Base-by-base conservation (phyloP, 2,888 invertebrate species). In the Criorhina ranunculi region DNA sequence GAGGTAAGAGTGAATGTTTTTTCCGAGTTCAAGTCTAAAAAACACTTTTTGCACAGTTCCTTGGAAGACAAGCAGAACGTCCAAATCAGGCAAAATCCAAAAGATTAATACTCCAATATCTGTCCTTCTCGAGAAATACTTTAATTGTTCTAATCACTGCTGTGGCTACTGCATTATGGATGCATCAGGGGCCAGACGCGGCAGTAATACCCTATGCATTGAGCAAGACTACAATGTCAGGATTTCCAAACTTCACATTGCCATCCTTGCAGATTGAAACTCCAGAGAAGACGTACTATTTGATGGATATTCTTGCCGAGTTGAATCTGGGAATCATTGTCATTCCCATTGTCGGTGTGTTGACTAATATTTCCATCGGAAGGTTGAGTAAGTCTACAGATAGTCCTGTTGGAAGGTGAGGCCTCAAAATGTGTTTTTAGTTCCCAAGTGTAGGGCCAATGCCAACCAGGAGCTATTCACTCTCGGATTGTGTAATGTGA, bases 361-460 rank as follows among this genome's bases (percentile, higher is more conserved):
- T 98, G 72, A 98, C 98, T 49, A 97, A 98, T 89, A 96, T 98
- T 86, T 98, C 98, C 11, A 98, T 99, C 87, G 98, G 98, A 33
- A 98, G 98, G 9, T 96, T 98, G 91, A 94, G 98, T 98, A 92
- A 94, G 95, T 93, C 51, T 66, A n/a, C 5, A 1, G 40, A 37
- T 42, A 29, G 19, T 24, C 24, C 24, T 24, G 12, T 11, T 7
- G 3, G n/a, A 7, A 17, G 1, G 6, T 1, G 1, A 5, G 42
- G 12, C 4, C 24, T 29, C 11, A 0, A 7, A 46, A 15, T 31
- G 29, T 9, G 88, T 88, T 59, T 90, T 12, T 89, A 96, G 96
- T 94, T 53, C 92, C 93, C 59, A 96, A 95, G 72, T 93, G 93
- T 4, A 93, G 94, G 11, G 94, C 98, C 33, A 96, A 97, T 91